A percentile compares a stretch with the other conserved stretches of the same genome.
phyloP scores from a whole-genome alignment of 2,797 vertebrate species.

The Cephalopachus bancanus region DNA sequence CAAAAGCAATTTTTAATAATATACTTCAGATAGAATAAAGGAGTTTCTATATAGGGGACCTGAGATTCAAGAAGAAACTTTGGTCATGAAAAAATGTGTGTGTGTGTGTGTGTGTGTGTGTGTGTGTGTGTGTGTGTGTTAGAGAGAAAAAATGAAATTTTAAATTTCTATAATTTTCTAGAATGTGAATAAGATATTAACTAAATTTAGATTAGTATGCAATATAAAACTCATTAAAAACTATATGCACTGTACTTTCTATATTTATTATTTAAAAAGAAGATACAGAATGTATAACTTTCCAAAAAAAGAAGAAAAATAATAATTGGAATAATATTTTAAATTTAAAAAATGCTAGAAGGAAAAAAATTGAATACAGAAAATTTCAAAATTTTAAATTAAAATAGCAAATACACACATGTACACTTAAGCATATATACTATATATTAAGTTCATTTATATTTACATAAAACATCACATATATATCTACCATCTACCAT shows the following conservation, averaged over 20 bases:
- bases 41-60: neutral
- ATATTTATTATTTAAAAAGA: neutral
- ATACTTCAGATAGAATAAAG: neutral
- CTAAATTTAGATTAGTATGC: neutral
- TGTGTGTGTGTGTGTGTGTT: too few relatives aligned
- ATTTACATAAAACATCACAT: neutral
- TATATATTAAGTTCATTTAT: neutral
- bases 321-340: neutral
- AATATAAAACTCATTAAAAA: neutral
- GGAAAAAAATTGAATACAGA: neutral
- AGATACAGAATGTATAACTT: neutral
- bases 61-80: neutral
- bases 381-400: neutral
- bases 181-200: neutral
- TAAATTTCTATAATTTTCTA: neutral
- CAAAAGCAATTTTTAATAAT: neutral
- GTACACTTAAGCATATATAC: neutral
- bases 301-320: neutral
- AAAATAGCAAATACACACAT: neutral
- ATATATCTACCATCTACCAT: too few relatives aligned
- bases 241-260: neutral
- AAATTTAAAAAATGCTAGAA: neutral
- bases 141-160: neutral
- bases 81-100: neutral
- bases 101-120: too few relatives aligned